A percentile compares a stretch with the other conserved stretches of the same genome.
Evolutionary conservation across 2,888 invertebrate genomes (phyloP).

Genomic region (Diaperis boleti): DNA sequence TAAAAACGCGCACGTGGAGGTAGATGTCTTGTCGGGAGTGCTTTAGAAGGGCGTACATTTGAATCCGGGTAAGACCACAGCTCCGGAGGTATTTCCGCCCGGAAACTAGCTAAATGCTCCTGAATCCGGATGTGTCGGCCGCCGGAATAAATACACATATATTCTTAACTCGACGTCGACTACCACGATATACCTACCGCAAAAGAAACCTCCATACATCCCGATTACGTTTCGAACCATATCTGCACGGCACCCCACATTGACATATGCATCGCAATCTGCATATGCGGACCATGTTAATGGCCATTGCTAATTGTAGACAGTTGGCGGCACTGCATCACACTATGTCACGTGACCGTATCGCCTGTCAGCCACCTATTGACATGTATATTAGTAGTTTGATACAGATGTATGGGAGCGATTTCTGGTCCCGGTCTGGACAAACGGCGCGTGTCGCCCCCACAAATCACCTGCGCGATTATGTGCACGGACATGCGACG

Average conservation of each 20-base stretch:
- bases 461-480: slow-evolving; percentile 48
- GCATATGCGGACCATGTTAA: slow-evolving; percentile 62
- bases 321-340: slow-evolving; percentile 59
- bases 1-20: too few relatives aligned
- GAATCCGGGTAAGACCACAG: slow-evolving; percentile 60
- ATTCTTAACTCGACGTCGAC: slow-evolving; percentile 49
- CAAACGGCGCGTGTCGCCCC: slow-evolving; percentile 47
- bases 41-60: slow-evolving; percentile 47
- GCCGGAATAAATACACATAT: slow-evolving; percentile 64
- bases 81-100: slow-evolving; percentile 62
- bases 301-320: slow-evolving; percentile 62
- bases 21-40: slow-evolving; percentile 35
- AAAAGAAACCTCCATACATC: too few relatives aligned
- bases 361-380: slow-evolving; percentile 56
- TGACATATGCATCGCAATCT: slow-evolving; percentile 51
- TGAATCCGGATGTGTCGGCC: slow-evolving; percentile 62
- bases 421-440: slow-evolving; percentile 47
- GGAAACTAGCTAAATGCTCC: slow-evolving; percentile 63
- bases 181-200: too few relatives aligned
- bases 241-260: too few relatives aligned
- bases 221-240: too few relatives aligned
- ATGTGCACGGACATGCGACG: slow-evolving; percentile 15
- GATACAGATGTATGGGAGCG: slow-evolving; percentile 56
- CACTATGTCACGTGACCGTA: slow-evolving; percentile 51
- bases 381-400: slow-evolving; percentile 58